phyloP scores from a whole-genome alignment of 2,888 invertebrate species.

The Allacma fusca region DNA sequence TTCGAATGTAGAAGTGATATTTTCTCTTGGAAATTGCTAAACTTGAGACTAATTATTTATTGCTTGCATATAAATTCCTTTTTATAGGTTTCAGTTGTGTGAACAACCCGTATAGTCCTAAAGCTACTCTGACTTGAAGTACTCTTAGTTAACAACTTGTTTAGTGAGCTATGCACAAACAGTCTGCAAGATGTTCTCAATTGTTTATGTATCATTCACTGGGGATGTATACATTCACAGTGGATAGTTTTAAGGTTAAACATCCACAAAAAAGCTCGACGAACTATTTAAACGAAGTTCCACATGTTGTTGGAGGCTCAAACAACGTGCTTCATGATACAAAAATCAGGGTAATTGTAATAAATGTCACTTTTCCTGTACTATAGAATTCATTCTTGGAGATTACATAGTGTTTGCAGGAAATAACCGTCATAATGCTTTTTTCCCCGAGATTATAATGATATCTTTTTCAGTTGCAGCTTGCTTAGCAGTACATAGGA shows the following conservation, averaged over 20 bases:
- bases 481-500: neutral
- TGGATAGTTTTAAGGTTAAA: constrained; percentile 13
- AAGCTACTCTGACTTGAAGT: neutral
- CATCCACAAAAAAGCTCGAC: constrained; percentile 8
- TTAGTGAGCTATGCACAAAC: neutral
- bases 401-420: constrained; percentile 1
- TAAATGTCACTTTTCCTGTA: constrained; percentile 3
- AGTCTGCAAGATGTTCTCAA: neutral
- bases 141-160: neutral
- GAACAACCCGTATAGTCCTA: neutral
- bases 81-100: constrained; percentile 19
- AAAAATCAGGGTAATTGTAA: neutral
- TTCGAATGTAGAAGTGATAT: neutral
- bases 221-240: neutral
- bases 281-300: neutral
- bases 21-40: neutral
- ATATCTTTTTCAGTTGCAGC: neutral
- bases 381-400: neutral
- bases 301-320: neutral
- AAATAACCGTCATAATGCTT: constrained; percentile 8
- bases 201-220: neutral
- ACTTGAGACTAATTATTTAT: constrained; percentile 9
- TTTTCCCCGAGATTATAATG: neutral
- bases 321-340: neutral
- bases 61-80: neutral